A percentile compares a stretch with the other conserved stretches of the same genome.
Evolutionary conservation across 2,113 vertebrate species (phyloP).

Genomic region (Eptesicus fuscus): DNA sequence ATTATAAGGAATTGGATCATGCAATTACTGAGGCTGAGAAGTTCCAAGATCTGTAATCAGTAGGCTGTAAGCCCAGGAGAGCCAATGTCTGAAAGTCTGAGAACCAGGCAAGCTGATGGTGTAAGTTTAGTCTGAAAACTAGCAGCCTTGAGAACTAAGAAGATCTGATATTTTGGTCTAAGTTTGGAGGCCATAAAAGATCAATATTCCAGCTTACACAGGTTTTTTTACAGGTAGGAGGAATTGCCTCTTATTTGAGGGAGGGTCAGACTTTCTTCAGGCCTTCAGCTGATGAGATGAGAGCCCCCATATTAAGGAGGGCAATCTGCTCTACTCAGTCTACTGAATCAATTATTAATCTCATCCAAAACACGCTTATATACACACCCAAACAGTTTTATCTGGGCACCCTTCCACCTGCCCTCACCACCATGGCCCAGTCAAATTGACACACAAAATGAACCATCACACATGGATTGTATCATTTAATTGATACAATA

Average conservation of each 20-base stretch:
- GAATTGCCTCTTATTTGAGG: background rate
- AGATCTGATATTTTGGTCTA: background rate
- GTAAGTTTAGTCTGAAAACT: background rate
- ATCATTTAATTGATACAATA: background rate
- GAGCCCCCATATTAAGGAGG: background rate
- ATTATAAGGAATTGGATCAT: background rate
- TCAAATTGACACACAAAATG: background rate
- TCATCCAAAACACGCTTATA: background rate
- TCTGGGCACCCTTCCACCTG: no score
- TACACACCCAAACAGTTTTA: background rate
- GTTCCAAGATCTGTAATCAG: background rate
- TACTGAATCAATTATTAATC: background rate
- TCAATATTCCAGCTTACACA: background rate
- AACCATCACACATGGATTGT: background rate
- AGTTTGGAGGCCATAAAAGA: background rate
- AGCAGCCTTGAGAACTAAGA: background rate
- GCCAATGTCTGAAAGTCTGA: rapidly evolving
- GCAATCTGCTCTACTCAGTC: background rate
- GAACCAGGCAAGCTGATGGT: background rate
- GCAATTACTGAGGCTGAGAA: background rate
- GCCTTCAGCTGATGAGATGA: background rate
- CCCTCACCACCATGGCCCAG: no score
- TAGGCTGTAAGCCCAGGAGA: background rate
- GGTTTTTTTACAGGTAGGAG: background rate
- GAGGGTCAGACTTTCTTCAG: background rate